These are phyloP conservation scores for Drosophila arizonae DNA, from an alignment of 1,140 invertebrate species.

Conservation along the genomic window DNA sequence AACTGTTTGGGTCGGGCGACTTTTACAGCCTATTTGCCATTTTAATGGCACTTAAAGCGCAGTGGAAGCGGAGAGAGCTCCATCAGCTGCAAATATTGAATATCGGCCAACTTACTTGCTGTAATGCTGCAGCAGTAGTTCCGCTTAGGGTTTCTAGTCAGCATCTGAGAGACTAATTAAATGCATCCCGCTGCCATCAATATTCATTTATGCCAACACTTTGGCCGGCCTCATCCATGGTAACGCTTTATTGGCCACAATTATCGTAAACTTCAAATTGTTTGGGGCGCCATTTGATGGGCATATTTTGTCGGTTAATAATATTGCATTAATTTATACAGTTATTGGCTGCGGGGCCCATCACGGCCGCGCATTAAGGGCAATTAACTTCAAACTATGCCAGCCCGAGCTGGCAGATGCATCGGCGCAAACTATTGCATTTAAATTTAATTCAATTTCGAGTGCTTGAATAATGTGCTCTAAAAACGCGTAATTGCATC, in stretches of 20 bases:
- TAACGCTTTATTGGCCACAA: slow-evolving; percentile 12
- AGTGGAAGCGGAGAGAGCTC: slow-evolving; percentile 9
- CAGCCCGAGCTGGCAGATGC: slow-evolving; percentile 16
- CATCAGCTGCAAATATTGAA: too few relatives aligned
- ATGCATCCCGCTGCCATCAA: slow-evolving; percentile 2
- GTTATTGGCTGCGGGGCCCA: slow-evolving; percentile 34
- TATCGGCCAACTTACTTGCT: too few relatives aligned
- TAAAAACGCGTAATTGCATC: slow-evolving; percentile 34
- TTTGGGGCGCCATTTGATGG: slow-evolving; percentile 39
- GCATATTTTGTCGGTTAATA: slow-evolving; percentile 67
- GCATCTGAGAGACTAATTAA: not conserved
- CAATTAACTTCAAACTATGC: slow-evolving; percentile 53
- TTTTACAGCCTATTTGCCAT: slow-evolving; percentile 58
- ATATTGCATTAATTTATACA: slow-evolving; percentile 70
- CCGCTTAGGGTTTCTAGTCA: not conserved
- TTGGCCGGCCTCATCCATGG: not conserved
- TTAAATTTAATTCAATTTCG: slow-evolving; percentile 40
- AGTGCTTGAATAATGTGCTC: slow-evolving; percentile 16
- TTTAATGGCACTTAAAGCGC: slow-evolving; percentile 80
- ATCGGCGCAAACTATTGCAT: slow-evolving; percentile 1
- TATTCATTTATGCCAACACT: slow-evolving; percentile 35
- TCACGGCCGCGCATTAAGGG: slow-evolving; percentile 47
- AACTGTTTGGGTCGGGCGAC: slow-evolving; percentile 10
- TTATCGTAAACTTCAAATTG: slow-evolving; percentile 28
- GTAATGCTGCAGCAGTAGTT: too few relatives aligned